A percentile compares a stretch with the other conserved stretches of the same genome.
Evolutionary conservation across 2,797 vertebrate genomes (phyloP).

Genomic region (Oceanodroma leucorhoa): DNA sequence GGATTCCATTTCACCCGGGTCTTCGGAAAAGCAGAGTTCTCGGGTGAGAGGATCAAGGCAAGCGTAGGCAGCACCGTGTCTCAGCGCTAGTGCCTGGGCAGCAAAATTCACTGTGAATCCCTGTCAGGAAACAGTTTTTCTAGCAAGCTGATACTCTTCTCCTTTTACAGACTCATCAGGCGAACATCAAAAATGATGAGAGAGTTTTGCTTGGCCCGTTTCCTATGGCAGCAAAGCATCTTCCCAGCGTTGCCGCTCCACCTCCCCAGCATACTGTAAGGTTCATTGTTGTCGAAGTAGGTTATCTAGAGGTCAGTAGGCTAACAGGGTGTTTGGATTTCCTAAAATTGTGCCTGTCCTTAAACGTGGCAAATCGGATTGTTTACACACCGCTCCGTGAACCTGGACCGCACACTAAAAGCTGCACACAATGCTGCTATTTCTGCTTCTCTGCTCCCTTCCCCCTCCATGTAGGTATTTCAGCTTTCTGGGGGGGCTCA

Average conservation of each 20-base stretch:
- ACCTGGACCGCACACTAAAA: background rate
- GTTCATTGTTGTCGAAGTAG: constrained; percentile 73
- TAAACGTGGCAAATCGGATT: constrained; percentile 66
- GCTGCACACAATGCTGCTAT: constrained; percentile 45
- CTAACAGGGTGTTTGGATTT: constrained; percentile 83
- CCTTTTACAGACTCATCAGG: background rate
- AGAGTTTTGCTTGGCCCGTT: constrained; percentile 40
- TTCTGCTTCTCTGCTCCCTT: constrained; percentile 52
- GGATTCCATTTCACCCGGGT: background rate
- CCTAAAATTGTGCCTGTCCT: constrained; percentile 85
- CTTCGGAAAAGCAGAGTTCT: background rate
- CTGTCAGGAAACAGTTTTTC: background rate
- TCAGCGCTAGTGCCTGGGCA: background rate
- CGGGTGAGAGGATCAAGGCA: background rate
- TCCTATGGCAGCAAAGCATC: constrained; percentile 53
- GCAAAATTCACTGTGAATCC: background rate
- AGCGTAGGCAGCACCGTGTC: background rate
- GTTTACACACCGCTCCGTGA: constrained; percentile 22
- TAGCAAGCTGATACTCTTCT: constrained; percentile 9
- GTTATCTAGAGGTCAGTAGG: constrained; percentile 83
- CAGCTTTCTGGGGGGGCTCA: background rate
- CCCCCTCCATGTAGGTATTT: background rate
- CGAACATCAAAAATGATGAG: background rate
- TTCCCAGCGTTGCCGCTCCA: background rate
- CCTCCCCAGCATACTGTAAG: constrained; percentile 34